Evolutionary conservation across 2,797 vertebrate genomes (phyloP), one percentile per base, ranked within the genome.

Genomic region (Malurus leucopterus): DNA sequence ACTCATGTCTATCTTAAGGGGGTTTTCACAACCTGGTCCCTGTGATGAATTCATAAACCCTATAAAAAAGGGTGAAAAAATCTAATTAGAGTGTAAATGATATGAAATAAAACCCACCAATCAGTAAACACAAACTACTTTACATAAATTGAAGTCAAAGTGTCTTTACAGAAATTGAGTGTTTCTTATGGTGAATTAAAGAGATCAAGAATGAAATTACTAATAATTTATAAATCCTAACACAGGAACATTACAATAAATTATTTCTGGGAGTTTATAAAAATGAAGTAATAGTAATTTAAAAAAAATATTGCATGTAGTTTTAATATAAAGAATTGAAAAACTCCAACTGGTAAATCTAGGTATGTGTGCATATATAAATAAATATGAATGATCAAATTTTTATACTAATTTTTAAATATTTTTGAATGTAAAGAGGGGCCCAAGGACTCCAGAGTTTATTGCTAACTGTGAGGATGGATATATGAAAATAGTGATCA

Each of bases 181-280:
- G 0, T 82, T 86, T 65, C 54, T 68, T 10, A 29, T 14, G 19
- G 29, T 46, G 47, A 86, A 50, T 90, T 85, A 78, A 41, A 82
- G 41, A 67, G 55, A 68, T 85, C 46, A 84, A 68, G 70, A 75
- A 64, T n/a, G 27, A 90, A 92, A 81, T 61, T 50, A n/a, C 46
- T 75, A 15, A 12, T 54, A 55, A 62, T 86, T 75, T 21, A 34
- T 61, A 73, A 86, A 68, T n/a, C 47, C 20, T 65, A 65, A 41
- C 11, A 10, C 8, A 71, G 51, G 34, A 74, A 47, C 3, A 6
- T 50, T 12, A 34, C 36, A 84, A 76, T 85, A 84, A 77, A 81
- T 8, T 29, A 6, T 55, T 86, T 38, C 34, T 1, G 3, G 4
- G 18, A 44, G 16, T 47, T 92, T 34, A 69, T 51, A 24, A 59